Conservation (phyloP, 2,113 vertebrate genomes). For the Pampusana beccarii region DNA sequence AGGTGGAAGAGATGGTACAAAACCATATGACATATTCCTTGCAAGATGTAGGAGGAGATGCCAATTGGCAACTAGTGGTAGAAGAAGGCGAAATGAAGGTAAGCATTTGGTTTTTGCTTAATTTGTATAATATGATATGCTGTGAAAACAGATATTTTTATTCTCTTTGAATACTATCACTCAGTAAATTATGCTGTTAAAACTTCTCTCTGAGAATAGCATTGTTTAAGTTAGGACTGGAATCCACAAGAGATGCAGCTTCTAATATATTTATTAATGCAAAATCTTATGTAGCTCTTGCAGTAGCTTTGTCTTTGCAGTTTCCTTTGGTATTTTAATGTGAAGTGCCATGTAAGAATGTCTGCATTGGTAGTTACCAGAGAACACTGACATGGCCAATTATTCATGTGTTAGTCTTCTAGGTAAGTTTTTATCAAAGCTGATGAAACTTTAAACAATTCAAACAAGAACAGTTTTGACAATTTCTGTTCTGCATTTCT, state of each 20-base stretch:
- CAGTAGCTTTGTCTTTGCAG: background rate
- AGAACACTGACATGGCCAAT: background rate
- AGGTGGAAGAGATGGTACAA: constrained; percentile 97
- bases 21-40: constrained; percentile 97
- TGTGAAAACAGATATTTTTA: background rate
- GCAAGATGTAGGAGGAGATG: constrained; percentile 96
- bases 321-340: background rate
- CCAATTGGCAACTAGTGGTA: constrained; percentile 97
- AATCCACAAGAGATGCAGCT: background rate
- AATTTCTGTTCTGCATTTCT: background rate
- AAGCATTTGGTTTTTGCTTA: background rate
- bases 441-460: background rate
- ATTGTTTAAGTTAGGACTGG: background rate
- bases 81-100: constrained; percentile 99
- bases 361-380: background rate
- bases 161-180: background rate
- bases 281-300: background rate
- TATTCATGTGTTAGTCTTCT: background rate
- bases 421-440: background rate
- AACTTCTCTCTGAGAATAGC: background rate
- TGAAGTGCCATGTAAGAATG: background rate
- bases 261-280: background rate
- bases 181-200: background rate
- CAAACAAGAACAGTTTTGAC: background rate
- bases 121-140: rapidly evolving